Base-by-base conservation (phyloP, 1,140 invertebrate species). In the Epicauta chinensis region DNA sequence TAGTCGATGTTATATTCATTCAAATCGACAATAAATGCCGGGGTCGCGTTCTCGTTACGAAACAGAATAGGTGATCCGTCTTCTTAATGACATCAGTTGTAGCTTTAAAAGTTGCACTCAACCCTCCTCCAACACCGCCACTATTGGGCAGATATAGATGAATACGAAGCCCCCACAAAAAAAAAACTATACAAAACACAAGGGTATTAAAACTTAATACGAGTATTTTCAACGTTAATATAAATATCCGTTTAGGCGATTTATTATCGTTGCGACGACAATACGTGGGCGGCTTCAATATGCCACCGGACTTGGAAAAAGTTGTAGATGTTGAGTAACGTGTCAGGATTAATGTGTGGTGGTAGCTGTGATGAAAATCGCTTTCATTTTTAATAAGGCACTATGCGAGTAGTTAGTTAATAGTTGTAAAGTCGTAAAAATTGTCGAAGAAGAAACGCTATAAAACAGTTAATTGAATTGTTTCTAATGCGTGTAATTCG, bases 61-160 rank as follows among this genome's bases (percentile, higher is more conserved):
- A 16, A 47, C 36, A 55, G 50, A 56, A 56, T 56, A 35, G 56
- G 51, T 54, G 51, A 58, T 58, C 56, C 51, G 56, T 58, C 56
- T 58, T 54, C 56, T 38, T 12, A 57, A 50, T 58, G 56, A 58
- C 56, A 46, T 48, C 46, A 43, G 51, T 41, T 51, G 45, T 44
- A 23, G 44, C 38, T 47, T 51, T 56, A 43, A 56, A 56, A 56
- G 41, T 48, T 44, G 13, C 16, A 36, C 36, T n/a, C 23, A 23
- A 23, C 45, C 44, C 44, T 44, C 23, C 12, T 29, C 10, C 41
- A 14, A 15, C 7, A 7, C 36, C 12, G n/a, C 36, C 39, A 17
- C 39, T 30, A 17, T 23, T 12, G 15, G 31, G 41, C 23, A 46
- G 35, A 23, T 23, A 23, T 23, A 5, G 23, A 23, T 7, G 23